phyloP scores from a whole-genome alignment of 2,113 vertebrate genomes.

The Oryzias melastigma region DNA sequence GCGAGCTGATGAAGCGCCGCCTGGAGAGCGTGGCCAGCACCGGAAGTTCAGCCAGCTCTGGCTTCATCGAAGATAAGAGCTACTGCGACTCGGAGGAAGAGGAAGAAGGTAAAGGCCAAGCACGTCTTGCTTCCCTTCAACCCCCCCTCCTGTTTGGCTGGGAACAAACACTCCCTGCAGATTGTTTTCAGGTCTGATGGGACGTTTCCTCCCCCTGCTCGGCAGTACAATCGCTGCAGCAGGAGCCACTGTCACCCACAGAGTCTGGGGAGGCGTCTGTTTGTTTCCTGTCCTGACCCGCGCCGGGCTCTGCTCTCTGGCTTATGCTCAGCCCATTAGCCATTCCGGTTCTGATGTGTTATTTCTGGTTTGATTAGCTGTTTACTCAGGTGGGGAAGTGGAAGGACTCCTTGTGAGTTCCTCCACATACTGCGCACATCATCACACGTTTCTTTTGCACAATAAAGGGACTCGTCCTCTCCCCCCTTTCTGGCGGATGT shows the following conservation, averaged over 20 bases:
- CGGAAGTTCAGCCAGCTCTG: constrained; percentile 91
- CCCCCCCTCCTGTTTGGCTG: constrained; percentile 19
- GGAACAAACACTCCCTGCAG: constrained; percentile 51
- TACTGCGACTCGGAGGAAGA: constrained; percentile 94
- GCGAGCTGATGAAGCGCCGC: constrained; percentile 87
- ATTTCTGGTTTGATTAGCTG: constrained; percentile 75
- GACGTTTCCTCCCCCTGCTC: constrained; percentile 73
- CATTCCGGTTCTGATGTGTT: constrained; percentile 64
- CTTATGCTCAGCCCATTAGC: constrained; percentile 26
- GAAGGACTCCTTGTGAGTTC: constrained; percentile 55
- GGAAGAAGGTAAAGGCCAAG: constrained; percentile 86
- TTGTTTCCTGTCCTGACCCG: constrained; percentile 65
- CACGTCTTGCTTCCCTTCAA: constrained; percentile 50
- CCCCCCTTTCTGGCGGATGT: constrained; percentile 47
- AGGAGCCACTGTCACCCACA: constrained; percentile 67
- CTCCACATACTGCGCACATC: constrained; percentile 17
- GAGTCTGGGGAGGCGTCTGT: constrained; percentile 58
- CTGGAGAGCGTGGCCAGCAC: constrained; percentile 93
- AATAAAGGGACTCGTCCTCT: constrained; percentile 35
- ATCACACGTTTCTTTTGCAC: constrained; percentile 54
- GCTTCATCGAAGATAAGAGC: constrained; percentile 95
- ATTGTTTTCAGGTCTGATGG: constrained; percentile 73
- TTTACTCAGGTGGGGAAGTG: constrained; percentile 77
- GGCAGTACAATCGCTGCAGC: constrained; percentile 67
- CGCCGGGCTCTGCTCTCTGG: constrained; percentile 34